Conservation (phyloP, 2,113 vertebrate genomes). For the Cebus imitator region DNA sequence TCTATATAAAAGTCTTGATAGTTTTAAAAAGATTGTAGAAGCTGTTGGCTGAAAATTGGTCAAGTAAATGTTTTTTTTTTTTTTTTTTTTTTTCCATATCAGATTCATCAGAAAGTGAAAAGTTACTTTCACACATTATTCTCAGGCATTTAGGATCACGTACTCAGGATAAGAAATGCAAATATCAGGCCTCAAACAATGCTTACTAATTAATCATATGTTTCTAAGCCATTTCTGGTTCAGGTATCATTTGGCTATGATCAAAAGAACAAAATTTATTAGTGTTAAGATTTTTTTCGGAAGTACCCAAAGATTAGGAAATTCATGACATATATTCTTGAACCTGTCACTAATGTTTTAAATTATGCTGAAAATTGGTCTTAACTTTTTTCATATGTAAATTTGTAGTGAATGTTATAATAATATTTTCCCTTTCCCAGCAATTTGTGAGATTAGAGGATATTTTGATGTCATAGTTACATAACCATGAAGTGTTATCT, state of each 20-base stretch:
- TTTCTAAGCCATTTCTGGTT: neutral
- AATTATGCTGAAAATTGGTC: neutral
- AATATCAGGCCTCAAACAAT: neutral
- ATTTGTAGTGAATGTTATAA: neutral
- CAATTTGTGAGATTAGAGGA: neutral
- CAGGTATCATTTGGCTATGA: neutral
- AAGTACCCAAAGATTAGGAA: neutral
- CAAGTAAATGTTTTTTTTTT: rapidly evolving
- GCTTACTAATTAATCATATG: neutral
- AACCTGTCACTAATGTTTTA: neutral
- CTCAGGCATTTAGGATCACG: neutral
- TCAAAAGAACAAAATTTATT: neutral
- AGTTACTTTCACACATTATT: neutral
- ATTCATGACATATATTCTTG: neutral
- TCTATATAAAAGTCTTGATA: neutral
- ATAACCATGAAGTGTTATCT: neutral
- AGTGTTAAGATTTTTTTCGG: neutral
- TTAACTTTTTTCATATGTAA: neutral
- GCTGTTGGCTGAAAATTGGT: neutral
- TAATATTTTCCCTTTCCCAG: neutral
- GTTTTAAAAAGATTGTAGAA: neutral
- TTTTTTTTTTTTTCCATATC: neutral
- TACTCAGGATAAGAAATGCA: neutral
- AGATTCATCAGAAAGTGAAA: neutral
- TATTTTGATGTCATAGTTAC: neutral